Percentiles rank a stretch among this genome's conserved stretches.
Evolutionary conservation across 92 coral and sea anemone genomes (phyloP).

Genomic region (Paramuricea clavata): DNA sequence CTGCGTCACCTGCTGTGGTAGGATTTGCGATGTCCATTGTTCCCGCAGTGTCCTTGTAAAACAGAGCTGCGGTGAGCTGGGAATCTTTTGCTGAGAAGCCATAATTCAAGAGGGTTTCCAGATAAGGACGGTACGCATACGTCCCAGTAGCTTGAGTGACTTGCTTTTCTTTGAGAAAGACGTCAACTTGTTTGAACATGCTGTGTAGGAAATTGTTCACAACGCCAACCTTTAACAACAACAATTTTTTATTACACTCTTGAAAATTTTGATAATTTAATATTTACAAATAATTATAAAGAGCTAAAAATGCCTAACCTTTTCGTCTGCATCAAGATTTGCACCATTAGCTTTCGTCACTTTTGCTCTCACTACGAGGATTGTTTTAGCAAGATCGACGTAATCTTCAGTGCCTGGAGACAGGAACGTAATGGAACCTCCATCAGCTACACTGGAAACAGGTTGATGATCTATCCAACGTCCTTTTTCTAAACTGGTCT

Average conservation of each 20-base stretch:
- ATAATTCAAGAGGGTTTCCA: constrained; percentile 8
- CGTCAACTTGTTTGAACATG: constrained; percentile 6
- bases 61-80: constrained; percentile 11
- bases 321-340: neutral
- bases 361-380: constrained; percentile 7
- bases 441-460: neutral
- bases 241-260: no score
- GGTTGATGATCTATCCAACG: constrained; percentile 23
- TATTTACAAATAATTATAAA: no score
- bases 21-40: constrained; percentile 8
- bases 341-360: constrained; percentile 24
- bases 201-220: constrained; percentile 30
- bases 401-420: constrained; percentile 37
- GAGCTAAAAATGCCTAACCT: no score
- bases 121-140: constrained; percentile 7
- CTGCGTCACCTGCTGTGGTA: neutral
- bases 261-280: no score
- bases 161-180: constrained; percentile 34
- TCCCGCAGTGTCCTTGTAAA: constrained; percentile 35
- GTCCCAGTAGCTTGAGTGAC: constrained; percentile 37
- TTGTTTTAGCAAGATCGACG: constrained; percentile 10
- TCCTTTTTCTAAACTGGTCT: neutral
- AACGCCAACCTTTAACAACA: no score
- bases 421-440: neutral
- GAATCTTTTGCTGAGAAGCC: neutral